These are phyloP conservation scores for Myripristis jacobus DNA, from an alignment of 2,797 vertebrate species.

Conservation along the genomic window DNA sequence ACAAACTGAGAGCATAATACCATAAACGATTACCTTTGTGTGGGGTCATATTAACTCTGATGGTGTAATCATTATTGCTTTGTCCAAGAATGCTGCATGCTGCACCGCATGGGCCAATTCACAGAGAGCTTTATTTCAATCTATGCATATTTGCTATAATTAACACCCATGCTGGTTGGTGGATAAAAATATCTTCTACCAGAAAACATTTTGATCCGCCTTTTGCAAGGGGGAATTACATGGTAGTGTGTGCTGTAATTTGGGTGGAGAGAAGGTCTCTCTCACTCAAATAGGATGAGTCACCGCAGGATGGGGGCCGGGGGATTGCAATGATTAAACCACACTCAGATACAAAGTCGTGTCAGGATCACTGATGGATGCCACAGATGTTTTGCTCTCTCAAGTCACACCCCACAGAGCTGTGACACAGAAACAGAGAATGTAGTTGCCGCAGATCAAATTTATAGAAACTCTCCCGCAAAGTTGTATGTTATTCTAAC, in stretches of 20 bases:
- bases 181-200: slow-evolving; percentile 58
- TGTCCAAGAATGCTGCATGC: slow-evolving; percentile 40
- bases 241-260: slow-evolving; percentile 49
- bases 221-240: slow-evolving; percentile 60
- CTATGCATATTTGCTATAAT: slow-evolving; percentile 63
- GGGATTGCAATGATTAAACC: slow-evolving; percentile 66
- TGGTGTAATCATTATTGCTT: slow-evolving; percentile 36
- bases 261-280: slow-evolving; percentile 61
- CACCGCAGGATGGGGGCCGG: slow-evolving; percentile 36
- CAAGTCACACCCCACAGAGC: slow-evolving; percentile 35
- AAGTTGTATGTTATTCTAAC: not conserved
- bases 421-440: slow-evolving; percentile 28
- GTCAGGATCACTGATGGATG: slow-evolving; percentile 69
- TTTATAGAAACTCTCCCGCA: slow-evolving; percentile 22
- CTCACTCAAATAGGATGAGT: slow-evolving; percentile 70
- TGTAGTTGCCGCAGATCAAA: slow-evolving; percentile 20
- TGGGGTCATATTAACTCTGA: slow-evolving; percentile 28
- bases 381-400: slow-evolving; percentile 59
- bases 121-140: slow-evolving; percentile 45
- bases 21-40: not conserved
- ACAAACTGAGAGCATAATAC: slow-evolving; percentile 7
- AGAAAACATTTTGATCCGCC: slow-evolving; percentile 60
- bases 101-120: slow-evolving; percentile 33
- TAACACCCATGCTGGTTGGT: slow-evolving; percentile 50
- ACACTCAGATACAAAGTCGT: slow-evolving; percentile 68